These are phyloP conservation scores for Cephus sareptanus DNA, from an alignment of 2,888 invertebrate genomes.

Conservation along the genomic window DNA sequence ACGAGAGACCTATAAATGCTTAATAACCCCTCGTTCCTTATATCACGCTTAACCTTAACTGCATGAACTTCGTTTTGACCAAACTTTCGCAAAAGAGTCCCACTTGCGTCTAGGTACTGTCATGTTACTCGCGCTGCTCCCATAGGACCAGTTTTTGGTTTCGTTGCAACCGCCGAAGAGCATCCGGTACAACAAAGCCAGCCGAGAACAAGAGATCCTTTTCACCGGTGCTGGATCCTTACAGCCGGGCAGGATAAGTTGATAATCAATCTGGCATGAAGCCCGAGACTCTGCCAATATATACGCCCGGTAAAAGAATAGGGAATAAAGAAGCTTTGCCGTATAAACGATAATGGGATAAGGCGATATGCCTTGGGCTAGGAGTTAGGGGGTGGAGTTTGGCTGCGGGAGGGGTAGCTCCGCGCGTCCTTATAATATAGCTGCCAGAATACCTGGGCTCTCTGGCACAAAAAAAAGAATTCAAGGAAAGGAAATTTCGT, in stretches of 20 bases:
- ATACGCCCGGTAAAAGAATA: neutral
- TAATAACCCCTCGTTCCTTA: slow-evolving; percentile 60
- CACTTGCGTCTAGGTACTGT: neutral
- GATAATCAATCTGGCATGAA: neutral
- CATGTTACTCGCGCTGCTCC: neutral
- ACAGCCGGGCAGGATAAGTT: neutral
- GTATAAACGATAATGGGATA: slow-evolving; percentile 1
- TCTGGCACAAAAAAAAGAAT: neutral
- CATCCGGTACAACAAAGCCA: neutral
- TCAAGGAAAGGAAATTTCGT: neutral
- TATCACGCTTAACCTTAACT: slow-evolving; percentile 40
- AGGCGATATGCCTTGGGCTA: neutral
- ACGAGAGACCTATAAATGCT: slow-evolving; percentile 59
- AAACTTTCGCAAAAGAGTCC: neutral
- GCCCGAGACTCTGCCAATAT: neutral
- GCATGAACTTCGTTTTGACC: neutral
- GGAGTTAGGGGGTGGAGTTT: neutral
- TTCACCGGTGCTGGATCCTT: neutral
- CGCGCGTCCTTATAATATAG: neutral
- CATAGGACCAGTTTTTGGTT: neutral
- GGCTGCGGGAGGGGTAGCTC: neutral
- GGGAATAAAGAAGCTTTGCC: slow-evolving; percentile 3
- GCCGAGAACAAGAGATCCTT: neutral
- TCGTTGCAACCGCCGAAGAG: neutral
- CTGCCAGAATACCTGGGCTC: neutral